Evolutionary conservation across 2,888 invertebrate species (phyloP).

Genomic region (Calliopum simillimum): DNA sequence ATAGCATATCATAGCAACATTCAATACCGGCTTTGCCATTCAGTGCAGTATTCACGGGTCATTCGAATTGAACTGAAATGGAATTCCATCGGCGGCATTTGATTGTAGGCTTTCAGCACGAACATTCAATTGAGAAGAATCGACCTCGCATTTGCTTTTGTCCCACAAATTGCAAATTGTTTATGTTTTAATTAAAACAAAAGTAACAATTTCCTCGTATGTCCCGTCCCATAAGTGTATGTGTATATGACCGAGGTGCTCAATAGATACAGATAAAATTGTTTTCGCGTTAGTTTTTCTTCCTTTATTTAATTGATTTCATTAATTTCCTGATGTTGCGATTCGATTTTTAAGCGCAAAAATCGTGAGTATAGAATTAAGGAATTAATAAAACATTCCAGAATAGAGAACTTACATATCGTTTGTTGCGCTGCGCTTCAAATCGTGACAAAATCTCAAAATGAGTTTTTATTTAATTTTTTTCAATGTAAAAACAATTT

Average conservation of each 20-base stretch:
- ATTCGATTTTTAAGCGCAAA: not conserved
- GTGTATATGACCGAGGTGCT: not conserved
- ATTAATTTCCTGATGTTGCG: not conserved
- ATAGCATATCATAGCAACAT: no score
- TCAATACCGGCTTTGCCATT: no score
- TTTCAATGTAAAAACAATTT: not conserved
- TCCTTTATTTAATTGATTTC: not conserved
- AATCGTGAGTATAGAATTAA: not conserved
- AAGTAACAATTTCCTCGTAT: no score
- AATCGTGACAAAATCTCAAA: not conserved
- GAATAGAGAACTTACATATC: not conserved
- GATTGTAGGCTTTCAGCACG: not conserved
- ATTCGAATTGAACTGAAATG: not conserved
- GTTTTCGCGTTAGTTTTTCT: not conserved
- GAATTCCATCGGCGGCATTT: not conserved
- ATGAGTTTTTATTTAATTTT: not conserved
- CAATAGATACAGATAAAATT: constrained; percentile 21
- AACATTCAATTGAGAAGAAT: not conserved
- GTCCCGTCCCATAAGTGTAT: no score
- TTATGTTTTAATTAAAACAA: not conserved
- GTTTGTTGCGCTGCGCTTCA: not conserved
- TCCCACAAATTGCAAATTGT: no score
- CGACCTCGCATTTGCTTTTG: not conserved
- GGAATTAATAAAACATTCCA: not conserved
- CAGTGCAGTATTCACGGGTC: not conserved